Evolutionary conservation across 2,797 vertebrate species (phyloP).

Genomic region (Myotis myotis): DNA sequence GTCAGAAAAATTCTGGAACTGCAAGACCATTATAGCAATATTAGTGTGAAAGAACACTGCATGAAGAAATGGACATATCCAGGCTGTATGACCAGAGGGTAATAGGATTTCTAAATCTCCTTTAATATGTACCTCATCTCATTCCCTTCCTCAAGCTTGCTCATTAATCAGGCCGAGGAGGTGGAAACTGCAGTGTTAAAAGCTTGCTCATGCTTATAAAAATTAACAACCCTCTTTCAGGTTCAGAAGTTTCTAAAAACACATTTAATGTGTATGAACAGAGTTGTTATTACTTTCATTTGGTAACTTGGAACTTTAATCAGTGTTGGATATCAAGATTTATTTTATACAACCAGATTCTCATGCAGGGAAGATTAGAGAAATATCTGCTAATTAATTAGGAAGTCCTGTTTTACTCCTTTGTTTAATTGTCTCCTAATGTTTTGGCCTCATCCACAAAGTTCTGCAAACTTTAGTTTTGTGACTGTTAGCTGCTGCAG

Average conservation of each 20-base stretch:
- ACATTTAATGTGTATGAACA: conserved; percentile 45
- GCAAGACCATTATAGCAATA: background rate
- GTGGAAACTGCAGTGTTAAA: background rate
- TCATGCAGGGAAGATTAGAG: conserved; percentile 37
- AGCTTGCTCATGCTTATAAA: background rate
- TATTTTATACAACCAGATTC: conserved; percentile 66
- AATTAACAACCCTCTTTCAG: background rate
- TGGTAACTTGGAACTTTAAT: conserved; percentile 77
- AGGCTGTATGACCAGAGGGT: background rate
- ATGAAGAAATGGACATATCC: background rate
- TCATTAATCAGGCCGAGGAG: background rate
- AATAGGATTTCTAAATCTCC: background rate
- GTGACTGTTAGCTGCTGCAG: conserved; percentile 52
- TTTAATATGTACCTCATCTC: conserved; percentile 7
- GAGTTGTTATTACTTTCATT: conserved; percentile 67
- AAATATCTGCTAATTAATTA: conserved; percentile 57
- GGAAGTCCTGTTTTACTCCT: conserved; percentile 67
- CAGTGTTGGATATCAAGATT: conserved; percentile 63
- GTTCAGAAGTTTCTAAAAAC: conserved; percentile 41
- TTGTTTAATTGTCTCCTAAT: conserved; percentile 69
- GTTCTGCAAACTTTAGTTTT: conserved; percentile 66
- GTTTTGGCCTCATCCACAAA: conserved; percentile 58
- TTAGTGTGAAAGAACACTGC: background rate
- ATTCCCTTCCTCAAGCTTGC: background rate
- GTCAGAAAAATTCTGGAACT: background rate